Percentiles rank a stretch among this genome's conserved stretches.
Evolutionary conservation across 2,888 invertebrate species (phyloP).

Genomic region (Agonopterix subpropinquella): DNA sequence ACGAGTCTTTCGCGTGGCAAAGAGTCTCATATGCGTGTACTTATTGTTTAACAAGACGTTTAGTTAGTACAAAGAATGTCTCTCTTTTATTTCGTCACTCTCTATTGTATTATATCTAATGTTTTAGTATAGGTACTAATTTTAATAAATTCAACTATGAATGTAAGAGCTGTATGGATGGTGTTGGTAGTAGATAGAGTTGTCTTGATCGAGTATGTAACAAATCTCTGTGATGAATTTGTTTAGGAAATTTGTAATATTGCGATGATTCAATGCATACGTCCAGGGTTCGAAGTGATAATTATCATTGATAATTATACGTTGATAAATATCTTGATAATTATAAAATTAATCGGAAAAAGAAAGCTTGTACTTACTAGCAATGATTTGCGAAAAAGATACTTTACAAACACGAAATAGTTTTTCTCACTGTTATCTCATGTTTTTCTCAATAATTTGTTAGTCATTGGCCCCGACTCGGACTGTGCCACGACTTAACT

Average conservation of each 20-base stretch:
- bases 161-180: constrained; percentile 54
- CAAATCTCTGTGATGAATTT: constrained; percentile 71
- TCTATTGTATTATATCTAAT: constrained; percentile 63
- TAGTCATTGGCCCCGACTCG: no score
- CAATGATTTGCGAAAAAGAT: no score
- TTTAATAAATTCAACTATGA: constrained; percentile 40
- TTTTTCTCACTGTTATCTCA: no score
- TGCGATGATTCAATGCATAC: constrained; percentile 55
- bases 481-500: no score
- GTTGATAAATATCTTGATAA: no score
- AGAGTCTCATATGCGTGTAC: constrained; percentile 69
- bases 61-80: constrained; percentile 72
- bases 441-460: no score
- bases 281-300: no score
- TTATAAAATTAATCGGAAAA: no score
- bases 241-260: constrained; percentile 50
- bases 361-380: no score
- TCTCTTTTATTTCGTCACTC: constrained; percentile 71
- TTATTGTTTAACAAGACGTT: constrained; percentile 59
- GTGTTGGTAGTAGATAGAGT: constrained; percentile 50
- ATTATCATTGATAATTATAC: no score
- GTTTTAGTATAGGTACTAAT: constrained; percentile 44
- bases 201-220: constrained; percentile 49
- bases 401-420: no score
- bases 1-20: constrained; percentile 38